A percentile compares a stretch with the other conserved stretches of the same genome.
phyloP scores from a whole-genome alignment of 2,113 vertebrate species.

The Daubentonia madagascariensis region DNA sequence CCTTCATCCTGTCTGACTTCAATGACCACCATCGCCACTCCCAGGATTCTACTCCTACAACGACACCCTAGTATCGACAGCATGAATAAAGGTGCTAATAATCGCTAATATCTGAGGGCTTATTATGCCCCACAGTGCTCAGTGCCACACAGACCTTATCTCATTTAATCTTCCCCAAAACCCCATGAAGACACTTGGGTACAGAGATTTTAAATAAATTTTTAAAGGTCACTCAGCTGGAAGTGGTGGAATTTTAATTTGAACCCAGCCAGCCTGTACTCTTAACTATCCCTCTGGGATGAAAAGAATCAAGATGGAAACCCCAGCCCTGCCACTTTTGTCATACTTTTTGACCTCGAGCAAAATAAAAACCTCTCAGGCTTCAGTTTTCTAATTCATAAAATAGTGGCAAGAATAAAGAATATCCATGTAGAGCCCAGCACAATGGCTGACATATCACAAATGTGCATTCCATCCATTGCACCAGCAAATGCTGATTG shows the following conservation, averaged over 20 bases:
- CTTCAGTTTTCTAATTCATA: not conserved
- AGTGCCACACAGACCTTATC: not conserved
- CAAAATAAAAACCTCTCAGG: not conserved
- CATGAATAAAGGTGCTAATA: not conserved
- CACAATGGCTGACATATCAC: not conserved
- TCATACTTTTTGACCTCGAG: not conserved
- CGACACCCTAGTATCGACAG: not conserved
- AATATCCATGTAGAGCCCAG: not conserved
- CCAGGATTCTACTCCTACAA: not conserved
- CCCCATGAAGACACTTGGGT: not conserved
- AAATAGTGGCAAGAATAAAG: not conserved
- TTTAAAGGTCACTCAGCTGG: not conserved
- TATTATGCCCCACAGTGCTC: not conserved
- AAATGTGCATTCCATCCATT: not conserved
- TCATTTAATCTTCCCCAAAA: not conserved
- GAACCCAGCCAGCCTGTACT: not conserved
- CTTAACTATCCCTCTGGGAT: not conserved
- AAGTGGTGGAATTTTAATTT: not conserved
- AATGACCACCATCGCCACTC: not conserved
- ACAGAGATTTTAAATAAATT: not conserved
- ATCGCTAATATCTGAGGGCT: not conserved
- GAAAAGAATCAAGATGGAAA: conserved; percentile 11
- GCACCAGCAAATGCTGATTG: not conserved
- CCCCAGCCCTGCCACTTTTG: not conserved
- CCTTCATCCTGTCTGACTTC: not conserved